phyloP scores from a whole-genome alignment of 2,888 invertebrate genomes.

The Lithophane semibrunnea region DNA sequence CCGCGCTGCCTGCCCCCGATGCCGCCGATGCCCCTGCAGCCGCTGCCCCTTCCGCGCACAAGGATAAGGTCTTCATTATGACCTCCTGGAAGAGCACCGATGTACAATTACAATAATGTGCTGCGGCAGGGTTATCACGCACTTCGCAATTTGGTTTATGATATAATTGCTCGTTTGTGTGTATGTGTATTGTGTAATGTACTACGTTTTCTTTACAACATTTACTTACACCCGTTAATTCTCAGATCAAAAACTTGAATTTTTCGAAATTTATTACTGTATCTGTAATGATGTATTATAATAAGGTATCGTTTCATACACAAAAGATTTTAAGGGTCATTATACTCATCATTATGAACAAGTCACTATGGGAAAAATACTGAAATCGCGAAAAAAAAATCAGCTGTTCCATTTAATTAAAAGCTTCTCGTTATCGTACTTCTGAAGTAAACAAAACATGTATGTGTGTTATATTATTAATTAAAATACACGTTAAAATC shows the following conservation, averaged over 20 bases:
- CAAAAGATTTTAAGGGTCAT: too few species aligned
- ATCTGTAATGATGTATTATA: too few species aligned
- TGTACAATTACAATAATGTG: neutral
- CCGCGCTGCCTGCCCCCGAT: conserved; percentile 84
- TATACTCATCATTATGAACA: too few species aligned
- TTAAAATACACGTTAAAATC: neutral
- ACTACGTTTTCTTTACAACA: neutral
- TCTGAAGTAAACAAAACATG: too few species aligned
- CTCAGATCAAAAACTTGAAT: neutral
- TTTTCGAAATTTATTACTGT: neutral
- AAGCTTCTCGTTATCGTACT: neutral
- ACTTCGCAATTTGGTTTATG: neutral
- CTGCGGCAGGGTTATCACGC: neutral
- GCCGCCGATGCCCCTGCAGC: conserved; percentile 70
- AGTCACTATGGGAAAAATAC: too few species aligned
- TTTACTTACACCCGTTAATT: neutral
- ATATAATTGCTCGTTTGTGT: neutral
- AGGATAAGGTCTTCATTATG: conserved; percentile 92
- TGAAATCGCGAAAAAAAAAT: too few species aligned
- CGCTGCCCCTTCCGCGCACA: conserved; percentile 80
- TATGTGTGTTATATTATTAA: too few species aligned
- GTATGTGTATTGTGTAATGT: neutral
- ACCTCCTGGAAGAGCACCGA: conserved; percentile 92
- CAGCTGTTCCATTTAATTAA: neutral
- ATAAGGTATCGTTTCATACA: too few species aligned